Base-by-base conservation (phyloP, 2,797 vertebrate genomes). In the Propithecus perrieri region DNA sequence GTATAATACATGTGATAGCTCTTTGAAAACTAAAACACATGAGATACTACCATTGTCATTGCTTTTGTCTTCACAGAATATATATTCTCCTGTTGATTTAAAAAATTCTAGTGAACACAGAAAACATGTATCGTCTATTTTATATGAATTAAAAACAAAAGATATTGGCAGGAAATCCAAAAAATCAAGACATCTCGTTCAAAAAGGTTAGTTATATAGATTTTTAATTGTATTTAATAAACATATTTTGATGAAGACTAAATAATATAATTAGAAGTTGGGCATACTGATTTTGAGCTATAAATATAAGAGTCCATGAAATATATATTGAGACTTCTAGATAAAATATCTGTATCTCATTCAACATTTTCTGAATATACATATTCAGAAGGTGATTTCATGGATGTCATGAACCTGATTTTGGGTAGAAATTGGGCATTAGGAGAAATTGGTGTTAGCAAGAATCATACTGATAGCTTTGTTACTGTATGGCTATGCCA, bases 181-280 rank as follows among this genome's bases (percentile, higher is more conserved):
- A 91, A 75, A 86, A 91, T 65, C 85, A 85, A 97, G 76, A 80
- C 30, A 83, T 38, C 89, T 61, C 53, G 41, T 78, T 90, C 94
- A 85, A 67, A 97, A 97, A 97, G 97, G 98, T 98, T 89, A 92
- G 98, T 98, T 76, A 53, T 43, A 33, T 94, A n/a, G 85, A n/a
- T 75, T 67, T 95, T 91, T 46, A 53, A 72, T 57, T 91, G 35
- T 81, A 65, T 74, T 84, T 78, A 33, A 81, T 90, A 14, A 89
- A 35, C 46, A 41, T 71, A 53, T 86, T 91, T 96, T 94, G 8
- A 85, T 84, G 9, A 92, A 65, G 11, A 50, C 0, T 61, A 92
- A 46, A n/a, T 84, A 61, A 81, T 83, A 17, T 53, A 38, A 83
- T 74, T 53, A 85, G 15, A 90, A 63, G 50, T 72, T 74, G 13